Conservation (phyloP, 2,888 invertebrate species). For the Standfussiana lucernea region DNA sequence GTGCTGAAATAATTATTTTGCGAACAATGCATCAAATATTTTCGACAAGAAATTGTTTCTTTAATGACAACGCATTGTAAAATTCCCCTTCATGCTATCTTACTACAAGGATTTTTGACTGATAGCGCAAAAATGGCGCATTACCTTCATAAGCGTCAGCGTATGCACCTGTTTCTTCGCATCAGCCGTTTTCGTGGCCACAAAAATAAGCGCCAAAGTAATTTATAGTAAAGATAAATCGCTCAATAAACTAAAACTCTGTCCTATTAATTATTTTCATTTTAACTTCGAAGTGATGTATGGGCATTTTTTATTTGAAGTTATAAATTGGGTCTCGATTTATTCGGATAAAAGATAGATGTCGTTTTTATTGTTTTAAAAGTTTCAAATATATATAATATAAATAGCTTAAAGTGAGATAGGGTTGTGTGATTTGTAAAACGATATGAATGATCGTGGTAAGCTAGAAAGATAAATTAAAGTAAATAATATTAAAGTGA, state of each 20-base stretch:
- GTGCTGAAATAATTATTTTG: background rate
- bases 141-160: background rate
- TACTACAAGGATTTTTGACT: background rate
- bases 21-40: background rate
- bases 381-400: slow-evolving; percentile 23
- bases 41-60: background rate
- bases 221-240: slow-evolving; percentile 69
- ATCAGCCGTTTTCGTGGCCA: slow-evolving; percentile 39
- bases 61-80: background rate
- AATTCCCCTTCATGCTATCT: background rate
- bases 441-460: slow-evolving; percentile 1
- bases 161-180: background rate
- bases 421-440: slow-evolving; percentile 3
- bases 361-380: slow-evolving; percentile 54
- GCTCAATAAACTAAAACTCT: slow-evolving; percentile 62
- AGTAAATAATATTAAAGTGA: no score
- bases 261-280: slow-evolving; percentile 63
- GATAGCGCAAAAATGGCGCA: no score
- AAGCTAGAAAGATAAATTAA: background rate
- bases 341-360: slow-evolving; percentile 52
- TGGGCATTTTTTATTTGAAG: slow-evolving; percentile 49
- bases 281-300: slow-evolving; percentile 56
- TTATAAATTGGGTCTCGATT: slow-evolving; percentile 63
- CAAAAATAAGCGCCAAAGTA: slow-evolving; percentile 60
- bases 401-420: slow-evolving; percentile 15